Base-by-base conservation (phyloP, 2,888 invertebrate genomes). In the Agrochola macilenta region DNA sequence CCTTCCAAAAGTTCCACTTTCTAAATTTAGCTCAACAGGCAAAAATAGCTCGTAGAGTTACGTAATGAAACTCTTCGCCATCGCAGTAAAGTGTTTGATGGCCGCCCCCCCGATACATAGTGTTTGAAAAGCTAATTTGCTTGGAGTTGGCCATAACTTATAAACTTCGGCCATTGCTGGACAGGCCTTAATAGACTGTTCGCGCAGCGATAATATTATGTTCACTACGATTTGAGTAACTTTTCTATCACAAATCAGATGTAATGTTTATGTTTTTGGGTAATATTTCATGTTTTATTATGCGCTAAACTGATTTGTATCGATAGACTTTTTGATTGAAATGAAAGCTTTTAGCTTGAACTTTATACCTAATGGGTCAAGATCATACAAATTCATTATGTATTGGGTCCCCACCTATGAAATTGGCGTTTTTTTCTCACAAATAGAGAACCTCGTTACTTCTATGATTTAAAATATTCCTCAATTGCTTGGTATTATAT, bases 251-350 rank as follows among this genome's bases (percentile, higher is more conserved):
- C 79, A 88, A 86, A 86, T 86, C 86, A 87, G 54, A 46, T 9
- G 66, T 78, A 80, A 85, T 83, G 80, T 76, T 87, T 69, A 82
- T 84, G 85, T 78, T 87, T 87, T 85, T 75, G 43, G 43, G n/a
- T 30, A 43, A 75, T 84, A 71, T 75, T 73, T 82, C 30, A n/a
- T n/a, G 66, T 58, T 82, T 82, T 68, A 82, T 85, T 68, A 60
- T 1, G 63, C 69, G 74, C 86, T 43, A 66, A 85, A 74, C 68
- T 69, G 43, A 58, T 70, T 76, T 30, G 35, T 68, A 58, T 58
- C 5, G 46, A 81, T 68, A 69, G 39, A 17, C 12, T 8, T 69
- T 49, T 68, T 39, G 4, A 52, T 43, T 5, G 12, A 63, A 17
- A 61, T 35, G 7, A 7, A 3, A 23, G 26, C 14, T 12, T 23